Conservation (phyloP, 2,797 vertebrate species). For the Spinibarbus caldwelli region DNA sequence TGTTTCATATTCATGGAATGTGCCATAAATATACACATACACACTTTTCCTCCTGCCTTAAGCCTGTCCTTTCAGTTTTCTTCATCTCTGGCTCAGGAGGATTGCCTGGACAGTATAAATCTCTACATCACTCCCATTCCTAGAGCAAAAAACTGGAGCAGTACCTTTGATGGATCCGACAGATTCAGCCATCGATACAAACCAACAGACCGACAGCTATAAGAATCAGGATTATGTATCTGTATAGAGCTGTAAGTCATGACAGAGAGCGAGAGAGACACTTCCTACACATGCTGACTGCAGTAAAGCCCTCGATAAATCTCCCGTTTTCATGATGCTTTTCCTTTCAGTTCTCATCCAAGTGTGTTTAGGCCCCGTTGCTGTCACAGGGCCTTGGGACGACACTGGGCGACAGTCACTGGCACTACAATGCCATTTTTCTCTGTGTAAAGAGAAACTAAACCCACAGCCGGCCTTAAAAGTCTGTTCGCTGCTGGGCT, state of each 20-base stretch:
- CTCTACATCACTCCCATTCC: conserved; percentile 14
- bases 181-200: conserved; percentile 37
- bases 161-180: neutral
- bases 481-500: neutral
- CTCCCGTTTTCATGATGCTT: conserved; percentile 8
- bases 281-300: conserved; percentile 19
- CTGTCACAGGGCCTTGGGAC: neutral
- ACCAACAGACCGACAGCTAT: too few relatives aligned
- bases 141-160: neutral
- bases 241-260: neutral
- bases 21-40: neutral
- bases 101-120: conserved; percentile 21
- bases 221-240: conserved; percentile 11
- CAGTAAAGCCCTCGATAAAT: conserved; percentile 40
- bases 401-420: conserved; percentile 13
- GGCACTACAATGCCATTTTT: conserved; percentile 46
- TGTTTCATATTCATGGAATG: neutral
- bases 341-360: neutral
- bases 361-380: neutral
- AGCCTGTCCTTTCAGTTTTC: conserved; percentile 61
- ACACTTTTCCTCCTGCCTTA: neutral
- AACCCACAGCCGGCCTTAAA: neutral
- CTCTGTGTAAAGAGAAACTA: conserved; percentile 21
- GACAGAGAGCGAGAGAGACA: neutral
- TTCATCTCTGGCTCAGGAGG: conserved; percentile 56